A percentile compares a stretch with the other conserved stretches of the same genome.
Conservation (phyloP, 2,797 vertebrate genomes). For the Poeciliopsis turneri region DNA sequence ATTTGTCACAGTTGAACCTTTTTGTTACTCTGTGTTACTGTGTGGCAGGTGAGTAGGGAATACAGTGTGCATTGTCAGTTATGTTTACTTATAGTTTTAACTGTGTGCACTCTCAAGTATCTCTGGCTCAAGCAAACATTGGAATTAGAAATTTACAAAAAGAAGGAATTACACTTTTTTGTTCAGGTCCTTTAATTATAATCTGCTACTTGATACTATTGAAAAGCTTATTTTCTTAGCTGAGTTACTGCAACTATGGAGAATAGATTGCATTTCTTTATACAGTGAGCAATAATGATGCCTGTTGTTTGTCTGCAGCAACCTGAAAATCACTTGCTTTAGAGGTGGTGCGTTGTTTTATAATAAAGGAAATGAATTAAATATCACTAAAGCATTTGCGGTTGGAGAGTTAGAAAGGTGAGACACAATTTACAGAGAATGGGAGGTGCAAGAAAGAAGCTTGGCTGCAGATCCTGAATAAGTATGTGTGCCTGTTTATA, state of each 20-base stretch:
- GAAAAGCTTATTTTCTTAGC: constrained; percentile 22
- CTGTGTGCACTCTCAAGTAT: constrained; percentile 30
- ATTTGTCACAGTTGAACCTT: constrained; percentile 53
- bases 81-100: constrained; percentile 51
- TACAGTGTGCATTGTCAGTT: constrained; percentile 45
- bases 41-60: constrained; percentile 19
- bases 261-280: constrained; percentile 31
- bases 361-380: constrained; percentile 69
- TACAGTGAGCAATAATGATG: background rate
- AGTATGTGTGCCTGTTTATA: constrained; percentile 52
- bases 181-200: constrained; percentile 11
- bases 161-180: constrained; percentile 20
- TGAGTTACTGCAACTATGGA: constrained; percentile 9
- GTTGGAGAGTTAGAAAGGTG: constrained; percentile 54
- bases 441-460: constrained; percentile 52
- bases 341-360: constrained; percentile 30
- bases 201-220: constrained; percentile 32
- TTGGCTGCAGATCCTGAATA: constrained; percentile 66
- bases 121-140: constrained; percentile 31
- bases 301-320: constrained; percentile 34
- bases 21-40: constrained; percentile 43
- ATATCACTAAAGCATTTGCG: constrained; percentile 61
- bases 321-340: constrained; percentile 35
- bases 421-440: constrained; percentile 60
- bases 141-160: constrained; percentile 14